Conservation (phyloP, 2,888 invertebrate species). For the Drosophila greeni region DNA sequence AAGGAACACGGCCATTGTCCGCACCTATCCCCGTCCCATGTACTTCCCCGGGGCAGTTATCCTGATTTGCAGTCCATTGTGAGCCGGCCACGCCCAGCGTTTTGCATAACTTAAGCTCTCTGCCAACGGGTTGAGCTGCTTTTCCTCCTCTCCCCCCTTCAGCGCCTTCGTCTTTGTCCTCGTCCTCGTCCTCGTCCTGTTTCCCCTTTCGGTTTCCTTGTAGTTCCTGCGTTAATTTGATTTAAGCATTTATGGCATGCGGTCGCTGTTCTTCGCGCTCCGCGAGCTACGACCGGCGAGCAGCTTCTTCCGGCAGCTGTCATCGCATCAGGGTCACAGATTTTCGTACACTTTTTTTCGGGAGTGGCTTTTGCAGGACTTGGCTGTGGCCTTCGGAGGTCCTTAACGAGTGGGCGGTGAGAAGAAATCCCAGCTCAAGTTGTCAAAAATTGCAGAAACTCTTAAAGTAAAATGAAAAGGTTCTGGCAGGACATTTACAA, state of each 20-base stretch:
- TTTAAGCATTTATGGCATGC: conserved; percentile 63
- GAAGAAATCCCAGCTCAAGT: not conserved
- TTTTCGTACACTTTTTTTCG: conserved; percentile 2
- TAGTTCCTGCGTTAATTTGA: conserved; percentile 63
- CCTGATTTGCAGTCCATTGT: conserved; percentile 44
- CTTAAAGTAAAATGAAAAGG: not conserved
- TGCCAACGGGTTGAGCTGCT: conserved; percentile 29
- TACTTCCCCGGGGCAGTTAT: conserved; percentile 14
- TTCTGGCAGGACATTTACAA: not conserved
- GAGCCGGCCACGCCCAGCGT: conserved; percentile 34
- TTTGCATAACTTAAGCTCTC: conserved; percentile 47
- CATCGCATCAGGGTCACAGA: conserved; percentile 11
- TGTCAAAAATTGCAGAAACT: not conserved
- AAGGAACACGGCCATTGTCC: conserved; percentile 30
- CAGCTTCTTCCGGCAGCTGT: conserved; percentile 12
- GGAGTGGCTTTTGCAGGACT: conserved; percentile 10
- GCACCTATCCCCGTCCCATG: conserved; percentile 17
- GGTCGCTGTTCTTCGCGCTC: conserved; percentile 21
- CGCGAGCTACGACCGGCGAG: not conserved
- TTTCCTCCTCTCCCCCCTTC: not conserved
- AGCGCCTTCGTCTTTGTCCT: not conserved
- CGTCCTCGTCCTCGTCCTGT: conserved; percentile 1
- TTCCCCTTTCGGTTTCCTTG: conserved; percentile 7
- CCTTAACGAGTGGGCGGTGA: not conserved
- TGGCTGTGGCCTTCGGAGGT: not conserved